Evolutionary conservation across 2,888 invertebrate species (phyloP).

Genomic region (Mythimna lalbum): DNA sequence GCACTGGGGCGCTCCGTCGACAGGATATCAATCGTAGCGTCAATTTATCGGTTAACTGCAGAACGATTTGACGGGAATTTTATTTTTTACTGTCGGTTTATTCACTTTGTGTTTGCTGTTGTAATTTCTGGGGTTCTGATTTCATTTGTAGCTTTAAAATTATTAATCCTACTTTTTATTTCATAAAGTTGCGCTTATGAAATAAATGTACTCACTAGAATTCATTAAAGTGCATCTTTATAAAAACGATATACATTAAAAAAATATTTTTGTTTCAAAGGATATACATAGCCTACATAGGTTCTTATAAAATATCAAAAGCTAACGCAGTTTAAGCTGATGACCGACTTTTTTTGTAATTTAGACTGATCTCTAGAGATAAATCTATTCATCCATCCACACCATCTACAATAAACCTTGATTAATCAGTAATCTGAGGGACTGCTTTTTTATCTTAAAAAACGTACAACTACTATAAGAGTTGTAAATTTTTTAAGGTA

Average conservation of each 20-base stretch:
- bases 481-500: too few species aligned
- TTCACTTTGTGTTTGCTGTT: not conserved
- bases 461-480: not conserved
- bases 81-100: slow-evolving; percentile 7
- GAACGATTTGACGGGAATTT: slow-evolving; percentile 17
- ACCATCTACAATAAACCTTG: too few species aligned
- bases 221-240: not conserved
- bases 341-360: too few species aligned
- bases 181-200: not conserved
- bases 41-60: slow-evolving; percentile 31
- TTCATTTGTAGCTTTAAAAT: not conserved
- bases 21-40: slow-evolving; percentile 45
- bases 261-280: not conserved
- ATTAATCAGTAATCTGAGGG: not conserved
- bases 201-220: too few species aligned
- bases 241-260: too few species aligned
- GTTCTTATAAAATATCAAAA: too few species aligned
- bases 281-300: too few species aligned
- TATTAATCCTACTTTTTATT: not conserved
- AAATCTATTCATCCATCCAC: too few species aligned
- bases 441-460: not conserved
- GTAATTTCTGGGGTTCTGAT: not conserved
- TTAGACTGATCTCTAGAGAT: too few species aligned
- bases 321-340: too few species aligned
- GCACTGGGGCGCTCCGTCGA: slow-evolving; percentile 29